Evolutionary conservation across 2,888 invertebrate species (phyloP), one percentile per base, ranked within the genome.

Genomic region (Cataglyphis cursor): DNA sequence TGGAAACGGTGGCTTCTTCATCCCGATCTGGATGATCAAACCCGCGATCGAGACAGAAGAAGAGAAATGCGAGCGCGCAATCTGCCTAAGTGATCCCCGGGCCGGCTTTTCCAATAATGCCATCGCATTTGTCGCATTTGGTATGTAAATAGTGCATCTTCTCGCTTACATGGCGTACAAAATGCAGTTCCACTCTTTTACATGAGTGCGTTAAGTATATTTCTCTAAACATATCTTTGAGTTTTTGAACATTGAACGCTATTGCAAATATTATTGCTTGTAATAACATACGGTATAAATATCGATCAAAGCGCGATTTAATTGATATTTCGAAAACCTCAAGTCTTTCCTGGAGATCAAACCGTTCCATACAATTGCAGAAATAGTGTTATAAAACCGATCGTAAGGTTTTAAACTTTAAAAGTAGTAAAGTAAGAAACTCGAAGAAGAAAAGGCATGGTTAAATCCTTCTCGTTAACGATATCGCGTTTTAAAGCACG

Each of bases 61-160:
- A 68, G 64, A 75, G 85, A 88, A 91, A 91, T 90, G 91, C 93
- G 91, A 92, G 92, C 92, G 92, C 92, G 92, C 92, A 92, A 93
- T 93, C 92, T 91, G 89, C 91, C 92, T 93, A 92, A 91, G 91
- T 90, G 91, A 90, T 90, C 90, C 90, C 54, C 68, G 64, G 59
- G 48, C 38, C 48, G 59, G 72, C 57, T 68, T 78, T 70, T 31
- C 41, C 70, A 21, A 61, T 72, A 59, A 61, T 38, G n/a, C 66
- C 38, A 1, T 64, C 41, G 44, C 70, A 70, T 78, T 31, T 78
- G 70, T 78, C 57, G 78, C 44, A 24, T 80, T 80, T 80, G 18
- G 44, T 80, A 70, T 59, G 44, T 48, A 59, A 76, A 76, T 76
- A 10, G n/a, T 28, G 54, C 44, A 12, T 15, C 15, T 48, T 18